Evolutionary conservation across 2,113 vertebrate species (phyloP), one percentile per base, ranked within the genome.

Genomic region (mouse (Mus musculus)): DNA sequence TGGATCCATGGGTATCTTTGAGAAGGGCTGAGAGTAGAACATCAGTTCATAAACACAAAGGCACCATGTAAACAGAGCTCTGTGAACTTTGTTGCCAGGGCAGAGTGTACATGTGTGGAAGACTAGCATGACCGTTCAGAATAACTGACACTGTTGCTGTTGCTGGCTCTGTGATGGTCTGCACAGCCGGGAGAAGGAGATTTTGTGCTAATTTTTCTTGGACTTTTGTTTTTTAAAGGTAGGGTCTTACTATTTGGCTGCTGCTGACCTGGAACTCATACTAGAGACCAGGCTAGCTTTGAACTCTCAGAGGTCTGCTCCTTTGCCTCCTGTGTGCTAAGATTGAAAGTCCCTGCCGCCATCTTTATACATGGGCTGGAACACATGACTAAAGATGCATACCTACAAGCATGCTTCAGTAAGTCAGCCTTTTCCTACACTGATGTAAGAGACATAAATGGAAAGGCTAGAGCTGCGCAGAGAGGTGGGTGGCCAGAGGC

Each of bases 41-140:
- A 46, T 76, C 65, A 73, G 46, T 22, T 73, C 54, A 5, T 59
- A 5, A 49, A 22, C 28, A 49, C 42, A 26, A 52, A 54, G n/a
- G 72, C 22, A 13, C 61, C 46, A 0, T 22, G 26, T 19, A 77
- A 13, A 76, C 13, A 69, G 49, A 82, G 77, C 9, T 49, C 54
- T 6, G 3, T 71, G 16, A n/a, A 52, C 33, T 16, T 30, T 52
- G 1, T 33, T 20, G 36, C 49, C 16, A 2, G 42, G 81, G n/a
- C 54, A 0, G 1, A 72, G 9, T 30, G 36, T 52, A 24, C 42
- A 26, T 7, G 0, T 39, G 9, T 26, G 2, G 6, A 86, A 61
- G 46, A 17, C 33, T 71, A 24, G 24, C 0, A 33, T 17, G 9
- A 54, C 1, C 3, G 13, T 12, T 28, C 10, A 20, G 49, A 54